Evolutionary conservation across 1,140 invertebrate species (phyloP), one percentile per base, ranked within the genome.

Genomic region (Chironomus striatipennis): DNA sequence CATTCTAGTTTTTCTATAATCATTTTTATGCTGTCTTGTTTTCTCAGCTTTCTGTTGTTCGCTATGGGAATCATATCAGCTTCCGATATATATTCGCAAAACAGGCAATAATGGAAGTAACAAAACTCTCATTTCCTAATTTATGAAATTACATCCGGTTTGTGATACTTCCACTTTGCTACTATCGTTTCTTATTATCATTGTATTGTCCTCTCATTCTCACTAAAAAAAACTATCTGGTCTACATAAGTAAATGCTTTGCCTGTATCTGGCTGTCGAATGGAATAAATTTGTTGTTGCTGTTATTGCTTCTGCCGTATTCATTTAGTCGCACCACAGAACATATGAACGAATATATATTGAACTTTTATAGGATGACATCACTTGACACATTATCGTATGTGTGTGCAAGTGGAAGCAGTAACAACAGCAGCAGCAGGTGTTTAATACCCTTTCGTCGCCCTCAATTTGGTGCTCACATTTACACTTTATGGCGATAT

Each of bases 121-220:
- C 65, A 21, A 70, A 70, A 70, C 65, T 18, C 20, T 70, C 65
- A 70, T 70, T 70, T 70, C 65, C 65, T 70, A 70, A 70, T n/a
- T 70, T 70, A 70, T 70, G 65, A 70, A 70, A 70, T 70, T 70
- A 70, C 65, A 70, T 70, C 65, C 65, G 65, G 65, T 17, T 70
- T 70, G 65, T 70, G 65, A 20, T 57, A 57, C 47, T 57, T 57
- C 47, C 47, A 57, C 24, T 34, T 34, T 34, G 24, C 24, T 34
- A 57, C 47, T 12, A n/a, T 57, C 12, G 47, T 57, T 57, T 57
- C n/a, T 57, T 34, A 34, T 34, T 34, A 34, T 34, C 24, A 34
- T 34, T 34, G 24, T 34, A 34, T 57, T 57, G 12, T 57, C 15
- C 47, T 12, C 47, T 15, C 47, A 15, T 57, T 57, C n/a, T 15